Evolutionary conservation across 2,888 invertebrate genomes (phyloP).

Genomic region (Agonopterix heracliana): DNA sequence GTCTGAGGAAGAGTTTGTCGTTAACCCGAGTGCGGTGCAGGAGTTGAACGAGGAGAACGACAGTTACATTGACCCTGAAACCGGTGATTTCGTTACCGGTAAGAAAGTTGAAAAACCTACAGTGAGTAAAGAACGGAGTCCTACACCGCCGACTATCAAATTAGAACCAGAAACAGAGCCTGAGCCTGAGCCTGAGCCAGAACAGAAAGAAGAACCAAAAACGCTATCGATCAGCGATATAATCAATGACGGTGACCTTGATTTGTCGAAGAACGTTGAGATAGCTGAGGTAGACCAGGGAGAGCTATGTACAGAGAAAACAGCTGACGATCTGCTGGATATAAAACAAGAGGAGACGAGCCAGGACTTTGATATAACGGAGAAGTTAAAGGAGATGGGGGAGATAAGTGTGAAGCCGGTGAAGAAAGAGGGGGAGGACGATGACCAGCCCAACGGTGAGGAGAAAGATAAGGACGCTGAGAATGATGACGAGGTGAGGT

Average conservation of each 20-base stretch:
- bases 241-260: conserved; percentile 64
- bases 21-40: conserved; percentile 63
- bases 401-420: conserved; percentile 68
- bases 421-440: conserved; percentile 44
- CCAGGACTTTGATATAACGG: conserved; percentile 77
- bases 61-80: conserved; percentile 71
- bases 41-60: conserved; percentile 66
- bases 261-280: conserved; percentile 66
- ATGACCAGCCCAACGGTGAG: conserved; percentile 27
- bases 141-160: conserved; percentile 15
- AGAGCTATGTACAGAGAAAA: conserved; percentile 62
- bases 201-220: conserved; percentile 39
- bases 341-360: conserved; percentile 62
- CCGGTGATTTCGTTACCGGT: conserved; percentile 62
- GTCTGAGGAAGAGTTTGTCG: conserved; percentile 68
- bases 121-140: conserved; percentile 8
- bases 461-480: conserved; percentile 57
- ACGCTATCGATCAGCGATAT: conserved; percentile 70
- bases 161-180: conserved; percentile 13
- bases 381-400: conserved; percentile 80
- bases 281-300: conserved; percentile 65
- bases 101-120: conserved; percentile 28
- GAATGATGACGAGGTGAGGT: conserved; percentile 59
- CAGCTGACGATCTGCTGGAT: conserved; percentile 53
- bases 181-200: conserved; percentile 12